Evolutionary conservation across 2,113 vertebrate species (phyloP).

Genomic region (Tapirus terrestris): DNA sequence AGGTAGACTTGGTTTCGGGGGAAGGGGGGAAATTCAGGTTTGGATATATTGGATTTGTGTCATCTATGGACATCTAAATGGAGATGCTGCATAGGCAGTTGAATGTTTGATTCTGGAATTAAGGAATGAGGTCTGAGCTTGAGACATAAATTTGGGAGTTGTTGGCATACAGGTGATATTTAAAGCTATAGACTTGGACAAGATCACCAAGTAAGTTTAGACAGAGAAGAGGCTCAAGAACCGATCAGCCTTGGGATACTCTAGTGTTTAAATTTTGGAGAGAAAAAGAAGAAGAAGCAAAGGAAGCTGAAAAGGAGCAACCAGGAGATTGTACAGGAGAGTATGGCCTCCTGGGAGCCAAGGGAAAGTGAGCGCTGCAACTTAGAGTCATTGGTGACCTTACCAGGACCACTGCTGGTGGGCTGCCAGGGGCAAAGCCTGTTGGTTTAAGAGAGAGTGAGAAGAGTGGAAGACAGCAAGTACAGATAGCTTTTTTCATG

Average conservation of each 20-base stretch:
- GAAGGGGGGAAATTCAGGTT: neutral
- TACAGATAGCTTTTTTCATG: neutral
- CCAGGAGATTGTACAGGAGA: neutral
- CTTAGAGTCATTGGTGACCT: neutral
- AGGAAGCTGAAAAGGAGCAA: neutral
- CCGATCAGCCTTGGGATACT: neutral
- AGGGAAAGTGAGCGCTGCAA: neutral
- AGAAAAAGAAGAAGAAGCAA: neutral
- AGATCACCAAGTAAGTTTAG: neutral
- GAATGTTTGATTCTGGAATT: neutral
- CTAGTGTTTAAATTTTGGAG: neutral
- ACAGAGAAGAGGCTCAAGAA: neutral
- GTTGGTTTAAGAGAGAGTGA: neutral
- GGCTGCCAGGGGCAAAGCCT: neutral
- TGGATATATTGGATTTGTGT: neutral
- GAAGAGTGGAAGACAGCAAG: neutral
- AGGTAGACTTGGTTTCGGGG: neutral
- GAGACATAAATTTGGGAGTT: neutral
- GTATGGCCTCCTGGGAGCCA: neutral
- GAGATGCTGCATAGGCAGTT: neutral
- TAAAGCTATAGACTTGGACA: neutral
- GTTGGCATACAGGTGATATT: neutral
- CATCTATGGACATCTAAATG: neutral
- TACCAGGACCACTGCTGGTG: neutral
- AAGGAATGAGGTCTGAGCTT: neutral